phyloP scores from a whole-genome alignment of 2,888 invertebrate species.

The Phyllotreta cruciferae region DNA sequence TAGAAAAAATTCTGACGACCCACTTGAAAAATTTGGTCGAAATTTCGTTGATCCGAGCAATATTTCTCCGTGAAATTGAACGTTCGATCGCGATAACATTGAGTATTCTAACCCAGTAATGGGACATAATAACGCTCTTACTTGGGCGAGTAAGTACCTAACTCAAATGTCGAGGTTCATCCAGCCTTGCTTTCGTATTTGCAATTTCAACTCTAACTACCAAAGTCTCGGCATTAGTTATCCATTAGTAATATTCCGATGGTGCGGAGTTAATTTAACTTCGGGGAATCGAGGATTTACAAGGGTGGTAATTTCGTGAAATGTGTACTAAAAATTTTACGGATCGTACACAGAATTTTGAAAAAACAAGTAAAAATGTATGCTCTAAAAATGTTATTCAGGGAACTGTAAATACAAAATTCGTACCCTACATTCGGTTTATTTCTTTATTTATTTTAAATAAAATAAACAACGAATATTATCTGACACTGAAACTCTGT shows the following conservation, averaged over 20 bases:
- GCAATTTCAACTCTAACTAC: constrained; percentile 3
- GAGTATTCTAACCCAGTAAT: background rate
- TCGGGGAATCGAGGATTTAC: too few relatives aligned
- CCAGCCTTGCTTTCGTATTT: constrained; percentile 26
- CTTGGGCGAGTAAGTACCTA: constrained; percentile 18
- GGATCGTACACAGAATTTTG: too few relatives aligned
- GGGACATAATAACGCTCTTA: constrained; percentile 19
- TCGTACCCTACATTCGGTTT: too few relatives aligned
- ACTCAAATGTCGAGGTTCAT: constrained; percentile 34
- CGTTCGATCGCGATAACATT: constrained; percentile 25
- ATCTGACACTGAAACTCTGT: constrained; percentile 10
- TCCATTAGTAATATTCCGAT: too few relatives aligned
- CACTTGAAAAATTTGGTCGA: background rate
- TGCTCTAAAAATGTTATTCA: too few relatives aligned
- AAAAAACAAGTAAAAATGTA: too few relatives aligned
- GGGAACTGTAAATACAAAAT: too few relatives aligned
- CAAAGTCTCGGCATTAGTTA: too few relatives aligned
- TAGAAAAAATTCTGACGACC: too few relatives aligned
- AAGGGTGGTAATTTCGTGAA: too few relatives aligned
- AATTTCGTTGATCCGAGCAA: background rate
- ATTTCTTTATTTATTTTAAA: background rate
- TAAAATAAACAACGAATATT: constrained; percentile 1
- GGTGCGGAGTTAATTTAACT: too few relatives aligned
- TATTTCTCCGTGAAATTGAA: constrained; percentile 6
- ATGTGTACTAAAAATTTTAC: too few relatives aligned